Percentiles rank a stretch among this genome's conserved stretches.
These are phyloP conservation scores for Blastomussa wellsi DNA, from an alignment of 92 coral and sea anemone species.

Conservation along the genomic window DNA sequence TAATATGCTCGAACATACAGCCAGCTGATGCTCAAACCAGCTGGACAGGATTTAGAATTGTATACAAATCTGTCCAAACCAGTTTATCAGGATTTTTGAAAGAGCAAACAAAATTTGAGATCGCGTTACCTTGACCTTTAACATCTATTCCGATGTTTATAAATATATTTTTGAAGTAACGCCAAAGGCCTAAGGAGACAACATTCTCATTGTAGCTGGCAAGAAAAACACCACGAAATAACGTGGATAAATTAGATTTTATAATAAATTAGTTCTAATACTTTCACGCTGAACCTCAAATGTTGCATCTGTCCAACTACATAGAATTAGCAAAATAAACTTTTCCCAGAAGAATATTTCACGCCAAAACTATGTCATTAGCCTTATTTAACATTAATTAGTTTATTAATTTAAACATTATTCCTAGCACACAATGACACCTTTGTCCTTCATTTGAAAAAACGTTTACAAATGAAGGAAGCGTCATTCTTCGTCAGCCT, in stretches of 20 bases:
- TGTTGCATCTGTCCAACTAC: constrained; percentile 7
- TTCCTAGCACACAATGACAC: neutral
- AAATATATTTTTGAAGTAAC: neutral
- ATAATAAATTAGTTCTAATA: constrained; percentile 16
- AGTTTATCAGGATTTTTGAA: neutral
- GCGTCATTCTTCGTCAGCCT: neutral
- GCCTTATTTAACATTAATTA: neutral
- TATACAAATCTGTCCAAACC: constrained; percentile 7
- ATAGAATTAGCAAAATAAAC: constrained; percentile 1
- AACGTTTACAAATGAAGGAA: neutral
- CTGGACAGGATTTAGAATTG: constrained; percentile 5
- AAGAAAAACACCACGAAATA: neutral
- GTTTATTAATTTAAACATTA: neutral
- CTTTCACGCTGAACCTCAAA: neutral
- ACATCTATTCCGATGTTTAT: neutral
- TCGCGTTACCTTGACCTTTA: neutral
- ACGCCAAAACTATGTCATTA: neutral
- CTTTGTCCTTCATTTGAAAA: neutral
- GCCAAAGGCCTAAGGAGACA: neutral
- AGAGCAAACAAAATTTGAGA: neutral
- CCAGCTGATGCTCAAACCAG: constrained; percentile 41
- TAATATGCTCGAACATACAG: constrained; percentile 23
- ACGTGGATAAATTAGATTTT: constrained; percentile 14
- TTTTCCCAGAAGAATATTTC: neutral
- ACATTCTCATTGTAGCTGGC: neutral